These are phyloP conservation scores for Chlorospingus flavigularis DNA, from an alignment of 2,797 vertebrate genomes.

Conservation along the genomic window DNA sequence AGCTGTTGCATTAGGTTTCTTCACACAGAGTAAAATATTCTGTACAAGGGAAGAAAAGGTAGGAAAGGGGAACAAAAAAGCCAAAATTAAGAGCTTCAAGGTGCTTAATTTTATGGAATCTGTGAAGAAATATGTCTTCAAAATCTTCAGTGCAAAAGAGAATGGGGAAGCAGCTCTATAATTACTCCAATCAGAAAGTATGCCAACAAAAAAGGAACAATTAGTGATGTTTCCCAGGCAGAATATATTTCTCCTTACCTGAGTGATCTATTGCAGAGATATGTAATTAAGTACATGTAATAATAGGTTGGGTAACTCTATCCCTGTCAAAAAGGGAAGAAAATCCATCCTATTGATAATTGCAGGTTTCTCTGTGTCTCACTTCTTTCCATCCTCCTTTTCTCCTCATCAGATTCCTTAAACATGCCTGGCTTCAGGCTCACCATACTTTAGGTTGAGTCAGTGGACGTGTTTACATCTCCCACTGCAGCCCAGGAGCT, in stretches of 20 bases:
- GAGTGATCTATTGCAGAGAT: constrained; percentile 65
- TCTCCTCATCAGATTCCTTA: constrained; percentile 36
- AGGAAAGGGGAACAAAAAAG: not conserved
- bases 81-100: not conserved
- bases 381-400: constrained; percentile 24
- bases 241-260: constrained; percentile 64
- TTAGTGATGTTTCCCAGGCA: constrained; percentile 69
- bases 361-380: constrained; percentile 69
- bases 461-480: not conserved
- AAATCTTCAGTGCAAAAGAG: constrained; percentile 34
- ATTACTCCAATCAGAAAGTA: constrained; percentile 71
- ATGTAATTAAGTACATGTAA: constrained; percentile 76
- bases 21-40: not conserved
- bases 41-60: not conserved
- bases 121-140: constrained; percentile 44
- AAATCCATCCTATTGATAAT: constrained; percentile 77
- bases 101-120: not conserved
- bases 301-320: constrained; percentile 69
- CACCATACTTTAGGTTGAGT: not conserved
- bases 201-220: constrained; percentile 67
- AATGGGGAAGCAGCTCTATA: constrained; percentile 48
- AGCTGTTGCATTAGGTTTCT: not conserved
- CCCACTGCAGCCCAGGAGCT: not conserved
- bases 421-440: constrained; percentile 6
- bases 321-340: constrained; percentile 67